Evolutionary conservation across 2,888 invertebrate species (phyloP), one percentile per base, ranked within the genome.

Genomic region (Syrista parreyssii): DNA sequence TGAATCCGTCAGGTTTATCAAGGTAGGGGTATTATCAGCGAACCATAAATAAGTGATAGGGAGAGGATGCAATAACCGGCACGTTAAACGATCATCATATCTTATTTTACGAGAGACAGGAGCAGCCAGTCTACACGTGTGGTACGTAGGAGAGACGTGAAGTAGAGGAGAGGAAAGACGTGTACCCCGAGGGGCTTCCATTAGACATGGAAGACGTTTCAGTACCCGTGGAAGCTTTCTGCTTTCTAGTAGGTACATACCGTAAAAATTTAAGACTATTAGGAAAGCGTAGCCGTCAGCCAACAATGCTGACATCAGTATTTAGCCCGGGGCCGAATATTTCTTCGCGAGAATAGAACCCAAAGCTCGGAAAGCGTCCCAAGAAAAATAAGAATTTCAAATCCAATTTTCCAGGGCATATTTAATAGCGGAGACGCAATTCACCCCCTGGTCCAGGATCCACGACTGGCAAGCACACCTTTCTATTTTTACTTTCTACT

Each of bases 331-430:
- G 81, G 33, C 75, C 36, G 12, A 69, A 33, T 73, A 32, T 40
- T 32, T 71, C 34, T 40, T 40, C 11, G 15, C 34, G 32, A 36
- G 32, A 32, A 31, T 6, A 68, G 30, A 76, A 79, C n/a, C 55
- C 23, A 23, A 23, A 55, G 55, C 23, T 9, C 55, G 9, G 55
- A 9, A 23, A 55, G 9, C 55, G 34, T 77, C 36, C 75, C 15
- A 73, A 82, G 85, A 85, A 88, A 88, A 89, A 88, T 88, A 89
- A 88, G 88, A 89, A 88, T 88, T 89, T 88, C 86, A 88, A 87
- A 89, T 88, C 87, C 87, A 89, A 89, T 89, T 88, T 89, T 84
- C 87, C 84, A 79, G 85, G 85, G 87, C 86, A 88, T 88, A 87
- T 88, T 89, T 88, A 88, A 88, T 86, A 87, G 85, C 76, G 12